Percentiles rank a stretch among this genome's conserved stretches.
These are phyloP conservation scores for Gymnorhina tibicen DNA, from an alignment of 2,113 vertebrate species.

Conservation along the genomic window DNA sequence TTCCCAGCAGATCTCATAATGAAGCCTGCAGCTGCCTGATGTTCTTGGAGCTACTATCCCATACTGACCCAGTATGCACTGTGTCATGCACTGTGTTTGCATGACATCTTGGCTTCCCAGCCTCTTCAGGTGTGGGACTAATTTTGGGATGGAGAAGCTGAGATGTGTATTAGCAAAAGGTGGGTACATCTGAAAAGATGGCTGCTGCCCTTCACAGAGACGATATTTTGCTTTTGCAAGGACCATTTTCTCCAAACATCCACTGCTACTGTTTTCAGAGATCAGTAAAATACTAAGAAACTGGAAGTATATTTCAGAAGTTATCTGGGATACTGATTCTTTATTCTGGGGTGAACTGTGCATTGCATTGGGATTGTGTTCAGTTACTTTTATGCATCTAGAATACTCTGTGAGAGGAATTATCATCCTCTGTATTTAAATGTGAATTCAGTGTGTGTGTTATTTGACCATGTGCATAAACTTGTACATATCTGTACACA, in stretches of 20 bases:
- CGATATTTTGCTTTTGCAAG: not conserved
- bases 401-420: not conserved
- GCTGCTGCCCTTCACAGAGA: not conserved
- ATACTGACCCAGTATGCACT: not conserved
- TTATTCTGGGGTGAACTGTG: not conserved
- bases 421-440: not conserved
- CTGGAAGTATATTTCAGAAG: not conserved
- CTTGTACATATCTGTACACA: not conserved
- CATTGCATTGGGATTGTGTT: not conserved
- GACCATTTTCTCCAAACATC: not conserved
- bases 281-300: not conserved
- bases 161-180: not conserved
- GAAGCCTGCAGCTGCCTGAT: not conserved
- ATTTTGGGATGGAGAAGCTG: not conserved
- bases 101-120: not conserved
- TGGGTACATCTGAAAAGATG: not conserved
- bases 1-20: not conserved
- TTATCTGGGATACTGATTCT: not conserved
- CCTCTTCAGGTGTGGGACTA: not conserved
- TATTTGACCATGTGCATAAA: not conserved
- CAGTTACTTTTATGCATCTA: not conserved
- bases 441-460: not conserved
- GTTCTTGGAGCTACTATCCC: not conserved
- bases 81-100: not conserved
- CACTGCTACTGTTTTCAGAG: not conserved